A percentile compares a stretch with the other conserved stretches of the same genome.
Conservation (phyloP, 2,113 vertebrate genomes). For the Drymodes brunneopygia region DNA sequence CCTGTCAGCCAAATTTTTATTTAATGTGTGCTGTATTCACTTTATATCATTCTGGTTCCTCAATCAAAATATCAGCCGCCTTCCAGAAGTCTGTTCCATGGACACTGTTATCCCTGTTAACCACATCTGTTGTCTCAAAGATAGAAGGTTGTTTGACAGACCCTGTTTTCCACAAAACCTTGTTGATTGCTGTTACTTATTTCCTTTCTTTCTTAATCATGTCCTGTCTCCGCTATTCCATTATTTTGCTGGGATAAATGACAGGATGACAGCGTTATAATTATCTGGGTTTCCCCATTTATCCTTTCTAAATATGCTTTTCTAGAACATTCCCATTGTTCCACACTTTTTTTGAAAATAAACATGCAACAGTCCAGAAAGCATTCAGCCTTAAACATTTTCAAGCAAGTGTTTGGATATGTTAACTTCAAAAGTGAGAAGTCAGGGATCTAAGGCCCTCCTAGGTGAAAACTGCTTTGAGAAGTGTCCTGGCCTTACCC, state of each 20-base stretch:
- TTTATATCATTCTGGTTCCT: neutral
- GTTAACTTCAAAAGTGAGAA: neutral
- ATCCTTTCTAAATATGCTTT: slow-evolving; percentile 34
- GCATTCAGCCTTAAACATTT: neutral
- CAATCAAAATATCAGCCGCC: slow-evolving; percentile 1
- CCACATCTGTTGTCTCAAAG: slow-evolving; percentile 22
- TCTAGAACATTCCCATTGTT: slow-evolving; percentile 46
- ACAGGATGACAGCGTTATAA: slow-evolving; percentile 18
- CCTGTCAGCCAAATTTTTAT: slow-evolving; percentile 28
- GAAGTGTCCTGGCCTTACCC: neutral
- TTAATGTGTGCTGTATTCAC: neutral
- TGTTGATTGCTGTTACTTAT: slow-evolving; percentile 36
- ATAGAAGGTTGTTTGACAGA: slow-evolving; percentile 39
- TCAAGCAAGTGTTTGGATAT: neutral
- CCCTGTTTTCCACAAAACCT: slow-evolving; percentile 39
- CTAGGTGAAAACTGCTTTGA: neutral
- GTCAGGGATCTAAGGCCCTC: neutral
- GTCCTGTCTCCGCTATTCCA: neutral
- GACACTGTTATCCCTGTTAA: slow-evolving; percentile 17
- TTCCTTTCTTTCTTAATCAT: slow-evolving; percentile 64
- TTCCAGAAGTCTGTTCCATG: slow-evolving; percentile 11
- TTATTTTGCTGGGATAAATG: slow-evolving; percentile 44
- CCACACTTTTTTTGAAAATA: neutral
- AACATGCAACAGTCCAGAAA: neutral
- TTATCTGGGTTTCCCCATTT: slow-evolving; percentile 38